Conservation (phyloP, 2,113 vertebrate genomes). For the Calyptomena viridis region DNA sequence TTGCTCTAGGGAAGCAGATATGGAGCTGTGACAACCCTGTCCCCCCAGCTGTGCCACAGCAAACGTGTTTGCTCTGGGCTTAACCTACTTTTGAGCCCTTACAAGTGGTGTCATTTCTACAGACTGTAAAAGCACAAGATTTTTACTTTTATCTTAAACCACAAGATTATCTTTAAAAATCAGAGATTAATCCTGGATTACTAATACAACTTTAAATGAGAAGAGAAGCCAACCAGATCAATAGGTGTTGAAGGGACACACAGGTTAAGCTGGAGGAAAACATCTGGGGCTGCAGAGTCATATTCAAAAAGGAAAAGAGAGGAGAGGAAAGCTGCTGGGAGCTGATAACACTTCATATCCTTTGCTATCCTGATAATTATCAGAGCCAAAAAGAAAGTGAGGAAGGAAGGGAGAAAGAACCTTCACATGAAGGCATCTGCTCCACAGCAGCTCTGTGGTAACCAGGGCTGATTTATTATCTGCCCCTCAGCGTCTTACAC, state of each 20-base stretch:
- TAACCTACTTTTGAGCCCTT: not conserved
- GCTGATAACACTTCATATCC: not conserved
- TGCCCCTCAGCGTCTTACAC: accelerated
- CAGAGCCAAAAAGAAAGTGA: not conserved
- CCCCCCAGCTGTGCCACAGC: not conserved
- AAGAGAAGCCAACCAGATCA: not conserved
- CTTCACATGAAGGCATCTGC: not conserved
- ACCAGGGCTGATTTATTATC: too few species aligned
- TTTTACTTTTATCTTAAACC: not conserved
- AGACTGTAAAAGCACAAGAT: not conserved
- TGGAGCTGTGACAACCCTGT: not conserved
- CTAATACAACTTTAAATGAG: not conserved
- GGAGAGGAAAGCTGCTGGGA: not conserved
- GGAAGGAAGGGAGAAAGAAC: not conserved
- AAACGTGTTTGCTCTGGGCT: not conserved
- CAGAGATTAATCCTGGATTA: not conserved
- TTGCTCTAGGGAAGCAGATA: constrained; percentile 83
- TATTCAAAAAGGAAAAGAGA: not conserved
- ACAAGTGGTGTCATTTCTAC: not conserved
- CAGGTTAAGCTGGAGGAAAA: not conserved
- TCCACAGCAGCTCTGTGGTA: not conserved
- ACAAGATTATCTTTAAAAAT: not conserved
- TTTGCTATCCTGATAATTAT: not conserved
- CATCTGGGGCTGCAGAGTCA: accelerated
- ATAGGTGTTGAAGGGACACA: not conserved